Base-by-base conservation (phyloP, 1,140 invertebrate genomes). In the Drosophila parabipectinata region DNA sequence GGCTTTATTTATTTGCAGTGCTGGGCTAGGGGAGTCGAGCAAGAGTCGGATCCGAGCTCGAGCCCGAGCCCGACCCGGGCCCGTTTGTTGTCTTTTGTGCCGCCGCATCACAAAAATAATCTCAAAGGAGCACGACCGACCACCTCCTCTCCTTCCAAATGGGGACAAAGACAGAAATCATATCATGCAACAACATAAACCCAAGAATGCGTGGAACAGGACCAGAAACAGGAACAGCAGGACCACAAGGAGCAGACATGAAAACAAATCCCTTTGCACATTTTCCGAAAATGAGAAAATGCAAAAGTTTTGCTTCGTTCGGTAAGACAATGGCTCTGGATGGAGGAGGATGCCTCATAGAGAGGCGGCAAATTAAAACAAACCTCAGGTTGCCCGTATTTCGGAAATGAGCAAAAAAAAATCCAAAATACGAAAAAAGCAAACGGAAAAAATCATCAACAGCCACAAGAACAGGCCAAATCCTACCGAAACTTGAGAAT, bases 251-350 rank as follows among this genome's bases (percentile, higher is more conserved):
- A 66, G 53, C 55, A 82, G 71, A 66, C 83, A 88, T 88, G 83
- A 88, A 88, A 83, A 83, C 83, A 88, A 88, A 88, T 88, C 83
- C 83, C 83, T 88, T 89, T 88, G 83, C 83, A 88, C 84, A 88
- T 88, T 88, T 88, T 88, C 83, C 50, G 83, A 88, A 88, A 88
- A 88, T 88, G 83, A 88, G 83, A 88, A 88, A 88, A 88, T 88
- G 83, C 84, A 74, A 88, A 88, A 88, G 83, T 88, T 87, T 88
- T 83, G 50, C 83, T 66, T 72, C 66, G 47, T 45, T 79, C 54
- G 51, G 83, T 63, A 85, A 83, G 76, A 83, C 83, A 87, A 87
- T 85, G 79, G 64, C 14, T 52, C 37, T 71, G 55, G 50, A 21
- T 37, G 12, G n/a, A 34, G 58, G 39, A 41, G 58, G 39, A 41